Base-by-base conservation (phyloP, 2,797 vertebrate species). In the Amblyraja radiata region DNA sequence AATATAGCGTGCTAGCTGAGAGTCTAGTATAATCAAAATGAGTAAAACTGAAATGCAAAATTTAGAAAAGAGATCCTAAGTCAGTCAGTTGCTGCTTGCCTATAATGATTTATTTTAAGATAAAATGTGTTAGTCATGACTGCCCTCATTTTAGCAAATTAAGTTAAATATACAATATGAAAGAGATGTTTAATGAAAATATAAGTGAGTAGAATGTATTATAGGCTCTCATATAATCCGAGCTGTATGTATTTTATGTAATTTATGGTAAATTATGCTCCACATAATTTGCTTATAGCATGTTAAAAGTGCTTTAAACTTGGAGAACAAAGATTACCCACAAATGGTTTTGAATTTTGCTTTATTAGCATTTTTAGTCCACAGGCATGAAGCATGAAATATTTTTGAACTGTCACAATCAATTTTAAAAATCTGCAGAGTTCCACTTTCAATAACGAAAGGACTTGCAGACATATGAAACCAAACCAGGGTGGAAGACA, bases 281-380 rank as follows among this genome's bases (percentile, higher is more conserved):
- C 94, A 95, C 96, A 95, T 94, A 96, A 96, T 95, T 95, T 96
- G 95, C 95, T 94, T 95, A 95, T 95, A 92, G 71, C 23, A 92
- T 92, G 54, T 92, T 76, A 23, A 25, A 92, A 76, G 68, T 90
- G 73, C 95, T 94, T 94, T 96, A 96, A 94, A 94, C 93, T 96
- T 96, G 95, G 95, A 95, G 96, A 96, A 96, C 96, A 96, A 94
- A 96, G 95, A 97, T 96, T 96, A 96, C 94, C 94, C 80, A 83
- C 95, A 95, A 96, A 96, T 95, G 93, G 95, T 96, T 96, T 96
- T 96, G 96, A 96, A 96, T 96, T 95, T 95, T 95, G 95, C 93
- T 95, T 94, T 95, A 93, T 95, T 95, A 96, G 95, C 94, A 94
- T 95, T 95, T 94, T 94, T 95, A 94, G 94, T 96, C 93, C 94